Evolutionary conservation across 2,888 invertebrate species (phyloP).

Genomic region (Atrina japonica): DNA sequence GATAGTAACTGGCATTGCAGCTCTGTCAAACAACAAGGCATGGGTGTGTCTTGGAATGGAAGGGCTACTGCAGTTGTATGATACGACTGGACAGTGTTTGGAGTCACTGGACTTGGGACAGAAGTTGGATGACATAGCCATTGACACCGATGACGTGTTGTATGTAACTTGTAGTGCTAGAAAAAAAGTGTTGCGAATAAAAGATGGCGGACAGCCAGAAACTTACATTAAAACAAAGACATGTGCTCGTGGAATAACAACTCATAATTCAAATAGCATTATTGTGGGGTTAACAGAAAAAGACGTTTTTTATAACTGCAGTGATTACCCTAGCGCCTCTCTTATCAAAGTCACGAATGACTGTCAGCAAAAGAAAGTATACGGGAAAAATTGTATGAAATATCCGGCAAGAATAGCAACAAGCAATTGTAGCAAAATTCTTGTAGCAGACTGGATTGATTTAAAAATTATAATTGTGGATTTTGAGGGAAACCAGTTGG

Average conservation of each 20-base stretch:
- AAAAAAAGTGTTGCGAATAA: constrained; percentile 20
- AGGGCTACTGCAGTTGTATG: constrained; percentile 21
- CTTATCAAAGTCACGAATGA: constrained; percentile 13
- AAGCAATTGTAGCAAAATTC: constrained; percentile 5
- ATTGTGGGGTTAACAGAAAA: constrained; percentile 35
- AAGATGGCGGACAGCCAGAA: background rate
- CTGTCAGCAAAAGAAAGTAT: constrained; percentile 11
- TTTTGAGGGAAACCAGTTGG: constrained; percentile 18
- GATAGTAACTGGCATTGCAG: constrained; percentile 25
- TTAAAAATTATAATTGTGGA: constrained; percentile 20
- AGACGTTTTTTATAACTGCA: constrained; percentile 34
- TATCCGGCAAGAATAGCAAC: constrained; percentile 37
- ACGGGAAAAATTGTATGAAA: constrained; percentile 17
- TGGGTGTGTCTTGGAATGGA: constrained; percentile 41
- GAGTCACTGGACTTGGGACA: constrained; percentile 8
- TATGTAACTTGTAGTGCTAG: constrained; percentile 22
- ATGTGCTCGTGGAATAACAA: constrained; percentile 34
- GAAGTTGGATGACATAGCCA: constrained; percentile 28
- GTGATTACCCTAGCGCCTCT: constrained; percentile 17
- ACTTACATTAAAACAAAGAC: constrained; percentile 15
- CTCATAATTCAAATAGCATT: constrained; percentile 3
- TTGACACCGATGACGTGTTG: background rate
- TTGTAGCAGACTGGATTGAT: constrained; percentile 36
- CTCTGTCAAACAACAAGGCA: constrained; percentile 19
- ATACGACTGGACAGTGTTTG: constrained; percentile 2